Conservation (phyloP, 2,888 invertebrate species). For the Plusia festucae region DNA sequence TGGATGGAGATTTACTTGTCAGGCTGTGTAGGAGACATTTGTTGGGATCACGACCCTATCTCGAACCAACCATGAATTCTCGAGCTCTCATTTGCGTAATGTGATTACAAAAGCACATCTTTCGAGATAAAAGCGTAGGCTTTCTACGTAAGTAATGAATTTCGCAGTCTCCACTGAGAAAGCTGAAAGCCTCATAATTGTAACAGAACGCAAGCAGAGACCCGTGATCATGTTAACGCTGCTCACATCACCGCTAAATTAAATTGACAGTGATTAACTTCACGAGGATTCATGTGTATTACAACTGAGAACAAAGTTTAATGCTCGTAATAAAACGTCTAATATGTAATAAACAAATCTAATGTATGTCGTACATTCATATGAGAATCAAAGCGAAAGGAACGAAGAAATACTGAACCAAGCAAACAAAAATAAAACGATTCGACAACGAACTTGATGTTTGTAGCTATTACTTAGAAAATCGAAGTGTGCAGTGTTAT, state of each 20-base stretch:
- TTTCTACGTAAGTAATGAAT: slow-evolving; percentile 87
- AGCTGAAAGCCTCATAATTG: slow-evolving; percentile 77
- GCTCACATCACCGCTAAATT: slow-evolving; percentile 28
- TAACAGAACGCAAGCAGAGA: slow-evolving; percentile 62
- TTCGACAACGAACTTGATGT: slow-evolving; percentile 39
- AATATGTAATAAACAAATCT: slow-evolving; percentile 21
- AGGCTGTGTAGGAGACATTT: slow-evolving; percentile 81
- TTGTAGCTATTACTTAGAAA: slow-evolving; percentile 52
- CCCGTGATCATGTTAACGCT: slow-evolving; percentile 52
- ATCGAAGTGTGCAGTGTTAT: slow-evolving; percentile 49
- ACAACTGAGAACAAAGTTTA: slow-evolving; percentile 12
- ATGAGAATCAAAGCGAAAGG: slow-evolving; percentile 14
- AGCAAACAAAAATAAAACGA: slow-evolving; percentile 41
- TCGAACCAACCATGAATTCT: slow-evolving; percentile 84
- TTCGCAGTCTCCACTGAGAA: slow-evolving; percentile 76
- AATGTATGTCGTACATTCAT: slow-evolving; percentile 5
- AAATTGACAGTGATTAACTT: slow-evolving; percentile 32
- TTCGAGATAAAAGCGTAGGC: slow-evolving; percentile 85
- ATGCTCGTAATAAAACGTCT: slow-evolving; percentile 13
- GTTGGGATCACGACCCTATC: slow-evolving; percentile 85
- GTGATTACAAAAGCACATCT: slow-evolving; percentile 89
- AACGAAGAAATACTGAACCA: slow-evolving; percentile 40
- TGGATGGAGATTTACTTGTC: slow-evolving; percentile 74
- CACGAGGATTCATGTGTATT: slow-evolving; percentile 12
- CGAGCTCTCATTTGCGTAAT: slow-evolving; percentile 87